These are phyloP conservation scores for Coreius guichenoti DNA, from an alignment of 2,797 vertebrate species.

Conservation along the genomic window DNA sequence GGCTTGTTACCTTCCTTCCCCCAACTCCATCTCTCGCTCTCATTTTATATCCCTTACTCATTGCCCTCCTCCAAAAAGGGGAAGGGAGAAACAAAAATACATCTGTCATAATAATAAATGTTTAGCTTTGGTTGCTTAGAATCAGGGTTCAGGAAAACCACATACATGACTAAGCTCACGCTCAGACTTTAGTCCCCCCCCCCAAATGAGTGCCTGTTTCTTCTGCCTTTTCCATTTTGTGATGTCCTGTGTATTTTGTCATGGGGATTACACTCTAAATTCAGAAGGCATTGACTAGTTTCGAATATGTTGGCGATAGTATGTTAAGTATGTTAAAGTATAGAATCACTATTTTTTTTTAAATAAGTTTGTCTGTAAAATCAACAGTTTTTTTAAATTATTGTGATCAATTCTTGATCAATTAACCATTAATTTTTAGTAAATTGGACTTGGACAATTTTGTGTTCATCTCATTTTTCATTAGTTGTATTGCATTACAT, in stretches of 20 bases:
- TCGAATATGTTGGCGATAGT: not conserved
- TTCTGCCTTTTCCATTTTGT: slow-evolving; percentile 12
- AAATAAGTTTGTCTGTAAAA: not conserved
- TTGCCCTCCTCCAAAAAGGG: slow-evolving; percentile 9
- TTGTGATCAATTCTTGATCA: not conserved
- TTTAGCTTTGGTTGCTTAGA: slow-evolving; percentile 42
- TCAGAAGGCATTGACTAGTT: not conserved
- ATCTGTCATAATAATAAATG: slow-evolving; percentile 62
- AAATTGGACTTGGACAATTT: not conserved
- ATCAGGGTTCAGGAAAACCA: slow-evolving; percentile 48
- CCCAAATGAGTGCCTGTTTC: slow-evolving; percentile 1
- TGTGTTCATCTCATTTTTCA: not conserved
- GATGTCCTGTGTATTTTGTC: slow-evolving; percentile 13
- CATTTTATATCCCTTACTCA: not conserved
- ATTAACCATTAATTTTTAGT: not conserved
- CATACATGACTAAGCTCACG: slow-evolving; percentile 41
- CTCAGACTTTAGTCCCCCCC: slow-evolving; percentile 14
- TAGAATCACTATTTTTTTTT: not conserved
- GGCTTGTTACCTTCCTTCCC: not conserved
- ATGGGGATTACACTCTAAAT: not conserved
- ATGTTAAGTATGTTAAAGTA: not conserved
- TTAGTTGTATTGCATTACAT: not conserved
- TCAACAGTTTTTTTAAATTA: not conserved
- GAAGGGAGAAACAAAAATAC: slow-evolving; percentile 29
- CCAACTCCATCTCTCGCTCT: slow-evolving; percentile 1